Evolutionary conservation across 2,797 vertebrate genomes (phyloP).

Genomic region (Chiroxiphia lanceolata): DNA sequence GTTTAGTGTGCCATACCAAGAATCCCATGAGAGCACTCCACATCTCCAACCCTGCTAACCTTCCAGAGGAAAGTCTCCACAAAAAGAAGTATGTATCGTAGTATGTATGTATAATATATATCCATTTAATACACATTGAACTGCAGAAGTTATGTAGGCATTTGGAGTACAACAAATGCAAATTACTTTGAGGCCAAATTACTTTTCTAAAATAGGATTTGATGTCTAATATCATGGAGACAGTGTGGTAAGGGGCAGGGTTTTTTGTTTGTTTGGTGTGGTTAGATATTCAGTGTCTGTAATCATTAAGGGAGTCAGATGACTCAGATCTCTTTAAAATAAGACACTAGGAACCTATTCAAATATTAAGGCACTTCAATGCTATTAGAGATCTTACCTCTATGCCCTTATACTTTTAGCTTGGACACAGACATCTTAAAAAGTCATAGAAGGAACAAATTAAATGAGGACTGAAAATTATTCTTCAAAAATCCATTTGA

Average conservation of each 20-base stretch:
- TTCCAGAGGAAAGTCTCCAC: background rate
- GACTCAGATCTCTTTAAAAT: background rate
- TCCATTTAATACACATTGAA: background rate
- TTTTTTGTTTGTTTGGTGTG: background rate
- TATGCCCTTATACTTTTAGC: background rate
- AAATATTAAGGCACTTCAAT: background rate
- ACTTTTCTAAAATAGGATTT: background rate
- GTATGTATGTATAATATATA: background rate
- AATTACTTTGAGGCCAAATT: background rate
- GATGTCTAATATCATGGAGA: background rate
- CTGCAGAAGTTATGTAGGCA: rapidly evolving
- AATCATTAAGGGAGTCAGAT: background rate
- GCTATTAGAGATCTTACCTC: background rate
- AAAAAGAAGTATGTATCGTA: background rate
- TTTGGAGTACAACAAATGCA: background rate
- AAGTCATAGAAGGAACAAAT: background rate
- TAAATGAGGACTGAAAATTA: background rate
- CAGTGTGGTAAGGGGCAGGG: rapidly evolving
- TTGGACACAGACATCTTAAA: background rate
- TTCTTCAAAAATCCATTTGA: background rate
- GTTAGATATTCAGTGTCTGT: background rate
- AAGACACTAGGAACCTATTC: background rate
- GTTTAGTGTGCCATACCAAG: background rate
- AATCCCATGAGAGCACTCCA: background rate
- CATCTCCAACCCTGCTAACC: background rate